Evolutionary conservation across 2,113 vertebrate species (phyloP).

Genomic region (Catharus fuscescens): DNA sequence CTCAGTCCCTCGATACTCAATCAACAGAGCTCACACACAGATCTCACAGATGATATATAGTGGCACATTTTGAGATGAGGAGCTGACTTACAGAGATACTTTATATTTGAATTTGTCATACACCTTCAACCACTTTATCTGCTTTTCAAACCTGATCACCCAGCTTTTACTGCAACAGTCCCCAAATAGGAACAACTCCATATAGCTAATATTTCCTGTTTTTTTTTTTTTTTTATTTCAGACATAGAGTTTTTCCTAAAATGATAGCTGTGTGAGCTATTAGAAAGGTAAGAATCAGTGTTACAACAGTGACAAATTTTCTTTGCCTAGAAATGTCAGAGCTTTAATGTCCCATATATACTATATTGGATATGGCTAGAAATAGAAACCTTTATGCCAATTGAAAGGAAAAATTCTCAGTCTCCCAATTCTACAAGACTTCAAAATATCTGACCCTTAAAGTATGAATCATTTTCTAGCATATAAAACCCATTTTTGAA

Average conservation of each 20-base stretch:
- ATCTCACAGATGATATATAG: background rate
- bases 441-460: background rate
- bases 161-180: background rate
- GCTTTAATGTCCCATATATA: slow-evolving; percentile 1
- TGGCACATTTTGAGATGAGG: background rate
- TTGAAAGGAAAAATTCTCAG: background rate
- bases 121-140: background rate
- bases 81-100: background rate
- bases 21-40: background rate
- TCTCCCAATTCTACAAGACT: background rate
- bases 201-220: background rate
- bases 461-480: slow-evolving; percentile 11
- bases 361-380: background rate
- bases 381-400: slow-evolving; percentile 16
- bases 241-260: slow-evolving; percentile 9
- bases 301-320: slow-evolving; percentile 32
- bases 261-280: slow-evolving; percentile 22
- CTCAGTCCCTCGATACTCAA: background rate
- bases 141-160: background rate
- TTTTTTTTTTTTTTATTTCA: slow-evolving; percentile 40
- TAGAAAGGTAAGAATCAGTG: slow-evolving; percentile 17
- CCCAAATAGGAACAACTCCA: background rate
- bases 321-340: slow-evolving; percentile 41
- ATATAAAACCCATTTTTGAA: slow-evolving; percentile 24
- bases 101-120: slow-evolving; percentile 1